phyloP scores from a whole-genome alignment of 23 tunicate species.

The Ciona savignyi region DNA sequence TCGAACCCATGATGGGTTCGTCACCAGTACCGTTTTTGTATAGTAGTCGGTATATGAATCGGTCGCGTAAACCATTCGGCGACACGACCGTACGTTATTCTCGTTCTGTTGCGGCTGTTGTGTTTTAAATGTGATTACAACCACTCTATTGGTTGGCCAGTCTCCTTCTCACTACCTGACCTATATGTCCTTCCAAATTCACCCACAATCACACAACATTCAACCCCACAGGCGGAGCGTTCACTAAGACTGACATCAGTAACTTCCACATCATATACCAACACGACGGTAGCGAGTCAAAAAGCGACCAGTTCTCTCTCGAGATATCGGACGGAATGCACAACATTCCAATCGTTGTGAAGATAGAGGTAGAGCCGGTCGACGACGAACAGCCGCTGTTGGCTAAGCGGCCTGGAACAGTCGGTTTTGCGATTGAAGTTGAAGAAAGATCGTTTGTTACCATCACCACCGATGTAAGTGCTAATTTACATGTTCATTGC shows the following conservation, averaged over 20 bases:
- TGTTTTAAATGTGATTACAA: too few relatives aligned
- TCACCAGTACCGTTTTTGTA: too few relatives aligned
- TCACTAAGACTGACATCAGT: slow-evolving; percentile 63
- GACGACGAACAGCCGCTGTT: slow-evolving; percentile 79
- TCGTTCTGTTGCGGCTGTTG: too few relatives aligned
- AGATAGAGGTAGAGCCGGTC: slow-evolving; percentile 45
- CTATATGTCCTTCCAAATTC: too few relatives aligned
- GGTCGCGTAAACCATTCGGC: too few relatives aligned
- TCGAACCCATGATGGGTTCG: too few relatives aligned
- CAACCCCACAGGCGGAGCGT: slow-evolving; percentile 48
- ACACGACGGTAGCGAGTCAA: slow-evolving; percentile 60
- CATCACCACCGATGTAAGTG: slow-evolving; percentile 60
- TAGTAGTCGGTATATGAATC: too few relatives aligned
- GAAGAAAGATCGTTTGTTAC: slow-evolving; percentile 41
- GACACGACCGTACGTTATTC: too few relatives aligned
- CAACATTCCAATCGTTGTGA: slow-evolving; percentile 68
- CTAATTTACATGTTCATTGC: not conserved
- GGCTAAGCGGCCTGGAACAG: slow-evolving; percentile 52
- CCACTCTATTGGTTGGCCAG: too few relatives aligned
- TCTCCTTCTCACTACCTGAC: too few relatives aligned
- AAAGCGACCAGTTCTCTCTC: slow-evolving; percentile 44
- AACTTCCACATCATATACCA: slow-evolving; percentile 54
- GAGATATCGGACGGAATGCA: slow-evolving; percentile 95
- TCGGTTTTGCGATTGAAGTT: slow-evolving; percentile 52
- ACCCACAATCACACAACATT: too few relatives aligned